Base-by-base conservation (phyloP, 2,113 vertebrate genomes). In the Pardalotus punctatus region DNA sequence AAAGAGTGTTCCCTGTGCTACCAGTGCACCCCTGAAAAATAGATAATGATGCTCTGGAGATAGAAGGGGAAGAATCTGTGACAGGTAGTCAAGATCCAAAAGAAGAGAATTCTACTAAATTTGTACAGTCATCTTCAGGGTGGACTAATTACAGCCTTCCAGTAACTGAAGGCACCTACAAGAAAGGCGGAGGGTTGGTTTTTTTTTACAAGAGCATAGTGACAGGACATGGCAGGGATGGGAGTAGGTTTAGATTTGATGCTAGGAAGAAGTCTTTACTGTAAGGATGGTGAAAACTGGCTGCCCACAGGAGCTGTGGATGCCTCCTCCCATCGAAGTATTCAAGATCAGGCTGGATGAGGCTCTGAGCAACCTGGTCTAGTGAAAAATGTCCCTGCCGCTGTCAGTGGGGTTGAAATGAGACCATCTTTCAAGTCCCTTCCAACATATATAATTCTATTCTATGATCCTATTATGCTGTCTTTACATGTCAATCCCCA, bases 11-110 rank as follows among this genome's bases (percentile, higher is more conserved):
- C 38, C 7, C 42, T 36, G 31, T 7, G 31, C 35, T 36, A 65
- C 14, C 35, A 50, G 9, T 33, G 10, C 0, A 0, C 21, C 31
- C 8, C 17, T 57, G 50, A 48, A 57, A 81, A 65, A 27, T 2
- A 81, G 18, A 2, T 10, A 33, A 23, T 0, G 6, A 22, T 56
- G 21, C 8, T 64, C 35, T 42, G 25, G 25, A 65, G 22, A 4
- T 33, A 42, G 27, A 36, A 72, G 25, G 15, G 57, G 31, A 57
- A 72, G 10, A 54, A 47, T 36, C 14, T 25, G 18, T 42, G 42
- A 72, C 7, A 36, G 6, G 27, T 6, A 36, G 36, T 19, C 9
- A 50, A 50, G 43, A 65, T 33, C 43, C 43, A 72, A 21, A 64
- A 42, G 25, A 76, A 35, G 18, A 72, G 14, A 36, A 72, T 57